These are phyloP conservation scores for Leptopilina myrica DNA, from an alignment of 2,888 invertebrate genomes.

Conservation along the genomic window DNA sequence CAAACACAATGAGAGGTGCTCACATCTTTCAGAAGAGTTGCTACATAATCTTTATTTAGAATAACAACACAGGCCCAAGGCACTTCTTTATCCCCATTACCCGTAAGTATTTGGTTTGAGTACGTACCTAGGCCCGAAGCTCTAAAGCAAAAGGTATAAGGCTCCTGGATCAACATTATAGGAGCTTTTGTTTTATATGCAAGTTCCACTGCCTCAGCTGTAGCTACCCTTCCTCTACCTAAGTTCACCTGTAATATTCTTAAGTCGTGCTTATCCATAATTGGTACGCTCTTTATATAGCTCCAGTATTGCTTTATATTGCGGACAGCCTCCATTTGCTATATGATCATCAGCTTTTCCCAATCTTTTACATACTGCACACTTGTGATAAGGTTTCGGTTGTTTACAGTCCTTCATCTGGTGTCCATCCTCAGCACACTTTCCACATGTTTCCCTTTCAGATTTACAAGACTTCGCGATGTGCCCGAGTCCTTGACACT, in stretches of 20 bases:
- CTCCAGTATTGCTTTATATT: too few species aligned
- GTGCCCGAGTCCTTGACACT: not conserved
- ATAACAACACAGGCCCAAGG: too few species aligned
- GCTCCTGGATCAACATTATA: not conserved
- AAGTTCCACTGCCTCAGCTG: not conserved
- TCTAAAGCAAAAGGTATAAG: not conserved
- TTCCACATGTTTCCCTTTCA: not conserved
- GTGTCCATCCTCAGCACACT: not conserved
- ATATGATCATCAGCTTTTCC: not conserved
- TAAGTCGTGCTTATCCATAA: too few species aligned
- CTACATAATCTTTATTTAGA: too few species aligned
- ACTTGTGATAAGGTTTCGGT: not conserved
- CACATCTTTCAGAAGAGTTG: too few species aligned
- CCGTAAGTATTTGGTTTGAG: not conserved
- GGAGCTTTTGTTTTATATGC: not conserved
- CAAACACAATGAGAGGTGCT: not conserved
- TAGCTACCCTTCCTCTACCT: not conserved
- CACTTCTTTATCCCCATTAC: not conserved
- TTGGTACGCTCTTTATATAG: too few species aligned
- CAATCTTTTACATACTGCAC: not conserved
- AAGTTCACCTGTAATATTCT: not conserved
- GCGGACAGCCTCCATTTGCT: too few species aligned
- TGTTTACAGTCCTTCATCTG: not conserved
- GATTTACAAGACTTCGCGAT: not conserved
- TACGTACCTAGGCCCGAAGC: not conserved